These are phyloP conservation scores for Hipposideros larvatus DNA, from an alignment of 2,797 vertebrate genomes.

Conservation along the genomic window DNA sequence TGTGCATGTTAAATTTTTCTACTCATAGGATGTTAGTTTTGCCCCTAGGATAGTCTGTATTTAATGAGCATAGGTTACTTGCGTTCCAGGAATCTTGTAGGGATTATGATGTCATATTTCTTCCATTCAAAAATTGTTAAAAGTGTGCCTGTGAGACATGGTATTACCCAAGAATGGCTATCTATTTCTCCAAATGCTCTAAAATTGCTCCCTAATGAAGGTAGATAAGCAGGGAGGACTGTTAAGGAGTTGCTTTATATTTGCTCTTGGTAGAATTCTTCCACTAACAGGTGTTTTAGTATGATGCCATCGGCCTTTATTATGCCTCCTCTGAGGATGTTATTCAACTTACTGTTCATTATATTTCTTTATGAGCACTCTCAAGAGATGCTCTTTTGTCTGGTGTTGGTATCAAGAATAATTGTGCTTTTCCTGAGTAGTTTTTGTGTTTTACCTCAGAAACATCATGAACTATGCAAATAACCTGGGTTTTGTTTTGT, in stretches of 20 bases:
- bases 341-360: slow-evolving; percentile 37
- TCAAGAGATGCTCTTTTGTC: background rate
- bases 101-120: slow-evolving; percentile 23
- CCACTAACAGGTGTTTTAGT: background rate
- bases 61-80: slow-evolving; percentile 27
- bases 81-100: background rate
- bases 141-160: background rate
- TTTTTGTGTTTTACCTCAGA: slow-evolving; percentile 15
- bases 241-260: background rate
- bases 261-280: slow-evolving; percentile 45
- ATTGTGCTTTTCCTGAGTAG: slow-evolving; percentile 29
- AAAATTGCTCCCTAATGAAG: background rate
- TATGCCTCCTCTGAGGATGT: background rate
- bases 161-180: background rate
- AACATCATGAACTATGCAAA: background rate
- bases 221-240: background rate
- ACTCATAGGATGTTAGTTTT: background rate
- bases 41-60: background rate
- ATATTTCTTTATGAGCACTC: slow-evolving; percentile 11
- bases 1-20: background rate
- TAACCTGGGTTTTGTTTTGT: background rate
- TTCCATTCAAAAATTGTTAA: slow-evolving; percentile 22
- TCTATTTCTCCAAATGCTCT: slow-evolving; percentile 9
- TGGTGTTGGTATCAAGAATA: slow-evolving; percentile 5
- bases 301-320: background rate